Conservation (phyloP, 2,888 invertebrate species). For the Aphodius granarius region DNA sequence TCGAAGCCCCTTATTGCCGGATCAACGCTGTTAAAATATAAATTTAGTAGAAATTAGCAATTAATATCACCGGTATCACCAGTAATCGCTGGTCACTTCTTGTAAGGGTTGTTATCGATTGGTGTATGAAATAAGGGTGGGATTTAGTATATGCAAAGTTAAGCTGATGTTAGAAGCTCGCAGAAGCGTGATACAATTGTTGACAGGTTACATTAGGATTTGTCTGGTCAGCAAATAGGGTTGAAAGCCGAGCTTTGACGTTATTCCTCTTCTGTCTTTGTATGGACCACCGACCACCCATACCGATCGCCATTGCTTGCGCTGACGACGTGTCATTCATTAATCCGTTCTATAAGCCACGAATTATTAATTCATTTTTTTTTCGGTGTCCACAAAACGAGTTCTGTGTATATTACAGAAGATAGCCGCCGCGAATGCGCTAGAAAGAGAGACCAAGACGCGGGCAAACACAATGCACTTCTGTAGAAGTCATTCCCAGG, state of each 20-base stretch:
- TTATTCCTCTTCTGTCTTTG: background rate
- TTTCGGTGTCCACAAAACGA: background rate
- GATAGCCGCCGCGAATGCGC: background rate
- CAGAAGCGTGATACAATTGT: constrained; percentile 31
- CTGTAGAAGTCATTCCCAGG: background rate
- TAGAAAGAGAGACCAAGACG: constrained; percentile 2
- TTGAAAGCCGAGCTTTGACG: background rate
- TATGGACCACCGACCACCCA: constrained; percentile 29
- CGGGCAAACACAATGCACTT: background rate
- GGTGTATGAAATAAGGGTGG: background rate
- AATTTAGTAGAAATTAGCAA: constrained; percentile 20
- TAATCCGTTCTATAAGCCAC: constrained; percentile 29
- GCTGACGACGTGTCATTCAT: constrained; percentile 27
- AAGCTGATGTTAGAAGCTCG: constrained; percentile 15
- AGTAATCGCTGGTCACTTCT: background rate
- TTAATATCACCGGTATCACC: constrained; percentile 19
- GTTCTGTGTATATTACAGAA: background rate
- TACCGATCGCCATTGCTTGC: constrained; percentile 24
- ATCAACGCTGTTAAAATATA: constrained; percentile 19
- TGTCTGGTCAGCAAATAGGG: constrained; percentile 34
- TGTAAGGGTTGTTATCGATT: background rate
- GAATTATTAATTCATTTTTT: constrained; percentile 13
- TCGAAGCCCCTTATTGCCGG: constrained; percentile 15
- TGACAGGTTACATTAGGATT: constrained; percentile 39
- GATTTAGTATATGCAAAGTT: background rate